Evolutionary conservation across 2,113 vertebrate genomes (phyloP).

Genomic region (Myiozetetes cayanensis): DNA sequence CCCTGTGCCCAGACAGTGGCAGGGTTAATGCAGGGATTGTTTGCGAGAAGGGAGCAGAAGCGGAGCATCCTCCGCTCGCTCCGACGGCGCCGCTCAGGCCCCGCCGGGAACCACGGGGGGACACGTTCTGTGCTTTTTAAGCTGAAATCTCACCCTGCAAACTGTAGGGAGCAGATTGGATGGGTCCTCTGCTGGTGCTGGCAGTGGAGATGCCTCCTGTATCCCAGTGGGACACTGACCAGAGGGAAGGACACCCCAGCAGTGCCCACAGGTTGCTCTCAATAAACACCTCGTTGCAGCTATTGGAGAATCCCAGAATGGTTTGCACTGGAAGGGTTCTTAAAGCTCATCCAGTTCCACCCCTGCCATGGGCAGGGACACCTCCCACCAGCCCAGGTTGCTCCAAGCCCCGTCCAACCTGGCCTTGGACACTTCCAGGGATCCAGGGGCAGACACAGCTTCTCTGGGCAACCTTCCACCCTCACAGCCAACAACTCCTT

Average conservation of each 20-base stretch:
- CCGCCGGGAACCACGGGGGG: rapidly evolving
- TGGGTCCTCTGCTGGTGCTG: neutral
- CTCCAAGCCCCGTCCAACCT: rapidly evolving
- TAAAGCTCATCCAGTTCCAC: rapidly evolving
- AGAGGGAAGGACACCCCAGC: neutral
- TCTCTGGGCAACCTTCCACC: neutral
- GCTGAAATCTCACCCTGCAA: neutral
- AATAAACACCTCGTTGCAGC: neutral
- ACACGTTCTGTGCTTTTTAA: rapidly evolving
- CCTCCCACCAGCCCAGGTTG: rapidly evolving
- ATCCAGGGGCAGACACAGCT: neutral
- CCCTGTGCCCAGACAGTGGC: neutral
- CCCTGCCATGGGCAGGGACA: neutral
- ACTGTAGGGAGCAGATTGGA: neutral
- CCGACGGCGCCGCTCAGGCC: neutral
- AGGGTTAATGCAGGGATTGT: neutral
- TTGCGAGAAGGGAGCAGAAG: neutral
- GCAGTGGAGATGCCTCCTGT: neutral
- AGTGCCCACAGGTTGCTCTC: neutral
- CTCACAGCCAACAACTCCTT: rapidly evolving
- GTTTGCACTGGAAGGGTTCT: neutral
- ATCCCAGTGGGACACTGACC: rapidly evolving
- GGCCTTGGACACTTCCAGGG: rapidly evolving
- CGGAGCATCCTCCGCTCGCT: neutral
- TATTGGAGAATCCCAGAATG: neutral